Evolutionary conservation across 2,113 vertebrate genomes (phyloP).

Genomic region (Rhinopithecus roxellana): DNA sequence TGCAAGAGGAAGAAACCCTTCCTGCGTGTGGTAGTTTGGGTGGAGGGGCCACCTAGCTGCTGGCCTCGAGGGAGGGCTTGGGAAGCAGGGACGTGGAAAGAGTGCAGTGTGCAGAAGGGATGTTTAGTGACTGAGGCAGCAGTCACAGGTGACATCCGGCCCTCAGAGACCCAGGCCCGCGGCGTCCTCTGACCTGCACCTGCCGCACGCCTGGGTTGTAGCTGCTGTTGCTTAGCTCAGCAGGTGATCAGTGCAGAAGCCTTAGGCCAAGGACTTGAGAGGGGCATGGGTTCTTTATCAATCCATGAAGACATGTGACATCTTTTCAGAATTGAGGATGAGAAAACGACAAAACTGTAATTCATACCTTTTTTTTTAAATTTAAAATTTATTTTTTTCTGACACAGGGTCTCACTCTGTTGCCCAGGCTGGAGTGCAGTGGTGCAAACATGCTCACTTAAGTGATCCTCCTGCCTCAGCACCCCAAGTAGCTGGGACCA

Average conservation of each 20-base stretch:
- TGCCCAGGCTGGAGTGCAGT: no score
- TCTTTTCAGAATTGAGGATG: not conserved
- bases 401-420: no score
- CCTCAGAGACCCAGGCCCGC: not conserved
- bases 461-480: no score
- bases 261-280: not conserved
- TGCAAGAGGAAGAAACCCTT: not conserved
- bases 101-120: not conserved
- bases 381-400: no score
- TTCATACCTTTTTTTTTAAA: no score
- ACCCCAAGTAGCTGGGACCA: no score
- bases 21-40: not conserved
- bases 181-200: accelerated
- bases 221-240: not conserved
- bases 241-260: accelerated
- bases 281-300: accelerated
- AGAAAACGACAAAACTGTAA: not conserved
- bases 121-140: not conserved
- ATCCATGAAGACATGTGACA: not conserved
- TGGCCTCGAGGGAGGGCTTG: no score
- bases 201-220: accelerated
- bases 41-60: not conserved
- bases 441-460: no score
- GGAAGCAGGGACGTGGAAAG: no score
- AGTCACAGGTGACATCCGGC: not conserved